Base-by-base conservation (phyloP, 2,888 invertebrate species). In the Lycaena phlaeas region DNA sequence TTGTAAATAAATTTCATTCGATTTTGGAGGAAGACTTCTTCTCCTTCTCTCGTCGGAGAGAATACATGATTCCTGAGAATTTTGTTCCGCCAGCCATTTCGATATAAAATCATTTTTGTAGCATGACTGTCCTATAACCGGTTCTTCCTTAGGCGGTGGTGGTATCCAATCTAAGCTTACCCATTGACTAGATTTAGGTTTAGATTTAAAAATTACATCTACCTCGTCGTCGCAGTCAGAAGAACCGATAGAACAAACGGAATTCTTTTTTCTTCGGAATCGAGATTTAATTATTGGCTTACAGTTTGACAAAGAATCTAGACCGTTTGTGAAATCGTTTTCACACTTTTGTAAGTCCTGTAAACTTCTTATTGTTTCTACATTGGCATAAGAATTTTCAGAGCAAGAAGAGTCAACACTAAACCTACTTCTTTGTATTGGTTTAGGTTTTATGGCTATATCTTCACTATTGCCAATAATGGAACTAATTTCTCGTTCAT, bases 131-230 rank as follows among this genome's bases (percentile, higher is more conserved):
- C 72, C 65, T 64, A 69, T 78, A 65, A 77, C 77, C 68, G 82
- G 79, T 68, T 81, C 82, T 67, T 81, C 84, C 71, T 73, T 79
- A 64, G 78, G 75, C 50, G 72, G 68, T 53, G 79, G 82, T 51
- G 76, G 84, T 67, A 85, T 85, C 77, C 85, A 84, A 71, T 85
- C 85, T 59, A 85, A 68, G 64, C 85, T 85, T 50, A 85, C 79
- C 85, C 85, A 85, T 48, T 85, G 85, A 85, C 85, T 85, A 84
- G 85, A 85, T 68, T 85, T 85, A 46, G 85, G 85, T 59, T 85
- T 85, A 53, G 85, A 85, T 74, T 85, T 85, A 66, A 85, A 85
- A 64, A 85, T 85, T 49, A 85, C 85, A 59, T 85, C 85, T 54
- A 82, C 69, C 52, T 85, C 85, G 48, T 85, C 85, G 61, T 85